Base-by-base conservation (phyloP, 2,888 invertebrate genomes). In the Nymphalis polychloros region DNA sequence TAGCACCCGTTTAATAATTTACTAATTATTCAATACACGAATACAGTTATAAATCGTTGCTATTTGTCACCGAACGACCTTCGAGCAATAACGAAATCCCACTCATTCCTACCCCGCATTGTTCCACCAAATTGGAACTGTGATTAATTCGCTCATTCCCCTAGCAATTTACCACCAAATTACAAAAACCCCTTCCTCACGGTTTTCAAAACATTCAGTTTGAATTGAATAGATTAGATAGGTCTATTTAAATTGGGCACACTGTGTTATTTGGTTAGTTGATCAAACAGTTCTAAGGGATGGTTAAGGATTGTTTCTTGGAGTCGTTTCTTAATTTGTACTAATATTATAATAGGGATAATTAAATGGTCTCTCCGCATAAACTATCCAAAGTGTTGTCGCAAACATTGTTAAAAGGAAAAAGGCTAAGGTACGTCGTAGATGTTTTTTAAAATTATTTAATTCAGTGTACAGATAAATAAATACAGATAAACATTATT, bases 111-210 rank as follows among this genome's bases (percentile, higher is more conserved):
- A 75, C 78, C 68, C 63, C 64, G 81, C 89, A 88, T 89, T 90
- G 90, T 90, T 89, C 89, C 88, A 81, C 84, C 84, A 89, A 90
- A 90, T 90, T 90, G 90, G 89, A 89, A 82, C 82, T 73, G 79
- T 89, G 90, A 90, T 90, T 90, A 90, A 90, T 90, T 89, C 86
- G 88, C 86, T 88, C 71, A 88, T 86, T 85, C 89, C 90, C 90
- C 88, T 84, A 86, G 87, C 88, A 84, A 85, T 87, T 82, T 79
- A 68, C 71, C 81, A 81, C 79, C 76, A 87, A 80, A 85, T 72
- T 79, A 70, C 79, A 79, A 73, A 66, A 84, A 78, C 59, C 85
- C 76, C 76, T 76, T 61, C 74, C 50, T 70, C 72, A 70, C 74
- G 64, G 60, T 68, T 57, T 23, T n/a, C 20, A 8, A n/a, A 65